These are phyloP conservation scores for Hippopotamus amphibius DNA, from an alignment of 2,113 vertebrate genomes.

Conservation along the genomic window DNA sequence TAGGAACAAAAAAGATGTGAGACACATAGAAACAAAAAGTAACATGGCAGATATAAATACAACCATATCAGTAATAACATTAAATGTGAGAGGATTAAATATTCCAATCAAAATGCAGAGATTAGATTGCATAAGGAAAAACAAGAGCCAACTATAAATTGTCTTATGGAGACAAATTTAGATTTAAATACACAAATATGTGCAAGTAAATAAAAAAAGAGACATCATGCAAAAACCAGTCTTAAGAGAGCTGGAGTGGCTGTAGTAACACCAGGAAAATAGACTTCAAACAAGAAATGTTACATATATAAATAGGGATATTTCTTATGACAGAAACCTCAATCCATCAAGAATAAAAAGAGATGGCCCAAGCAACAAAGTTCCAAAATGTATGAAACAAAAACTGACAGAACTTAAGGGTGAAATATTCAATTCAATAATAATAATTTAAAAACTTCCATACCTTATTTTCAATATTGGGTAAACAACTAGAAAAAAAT, in stretches of 20 bases:
- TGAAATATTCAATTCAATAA: neutral
- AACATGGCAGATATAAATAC: neutral
- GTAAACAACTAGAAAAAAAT: neutral
- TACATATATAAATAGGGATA: neutral
- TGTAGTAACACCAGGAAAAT: neutral
- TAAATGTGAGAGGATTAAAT: neutral
- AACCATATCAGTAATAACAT: neutral
- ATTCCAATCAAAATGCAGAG: neutral
- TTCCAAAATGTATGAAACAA: neutral
- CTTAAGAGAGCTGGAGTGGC: neutral
- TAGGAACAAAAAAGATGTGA: neutral
- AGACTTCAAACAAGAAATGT: neutral
- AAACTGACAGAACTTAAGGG: neutral
- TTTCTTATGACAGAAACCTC: neutral
- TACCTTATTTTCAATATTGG: neutral
- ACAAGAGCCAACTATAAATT: neutral
- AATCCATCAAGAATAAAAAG: neutral
- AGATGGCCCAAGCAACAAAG: neutral
- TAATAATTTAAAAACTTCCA: neutral
- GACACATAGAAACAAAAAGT: neutral
- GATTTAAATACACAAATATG: neutral
- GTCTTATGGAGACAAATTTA: neutral
- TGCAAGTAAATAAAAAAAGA: neutral
- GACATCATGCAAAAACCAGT: neutral
- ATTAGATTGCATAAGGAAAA: neutral